Conservation (phyloP, 2,888 invertebrate genomes). For the Cephus pygmeus region DNA sequence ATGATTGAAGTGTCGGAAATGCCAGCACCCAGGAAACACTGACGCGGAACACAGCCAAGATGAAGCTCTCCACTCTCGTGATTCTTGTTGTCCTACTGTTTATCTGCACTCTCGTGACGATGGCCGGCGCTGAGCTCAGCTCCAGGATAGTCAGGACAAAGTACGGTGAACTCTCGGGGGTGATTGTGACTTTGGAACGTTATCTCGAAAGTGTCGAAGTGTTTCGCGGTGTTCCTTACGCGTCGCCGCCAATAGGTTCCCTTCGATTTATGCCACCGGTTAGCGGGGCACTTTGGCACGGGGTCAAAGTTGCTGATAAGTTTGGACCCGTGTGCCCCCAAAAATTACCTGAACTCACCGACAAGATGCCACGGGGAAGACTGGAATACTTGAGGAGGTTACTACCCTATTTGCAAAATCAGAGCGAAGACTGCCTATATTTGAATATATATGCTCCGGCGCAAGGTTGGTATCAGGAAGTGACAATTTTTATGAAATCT, state of each 20-base stretch:
- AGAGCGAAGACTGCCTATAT: conserved; percentile 97
- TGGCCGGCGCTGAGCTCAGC: conserved; percentile 68
- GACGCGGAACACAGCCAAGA: background rate
- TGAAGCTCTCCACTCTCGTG: conserved; percentile 3
- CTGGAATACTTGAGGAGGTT: conserved; percentile 89
- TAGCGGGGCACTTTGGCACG: conserved; percentile 91
- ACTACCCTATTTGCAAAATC: conserved; percentile 87
- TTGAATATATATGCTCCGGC: conserved; percentile 97
- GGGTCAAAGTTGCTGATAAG: conserved; percentile 86
- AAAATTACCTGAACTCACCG: conserved; percentile 85
- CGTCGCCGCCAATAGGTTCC: conserved; percentile 89
- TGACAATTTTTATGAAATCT: no score
- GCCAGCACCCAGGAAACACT: background rate
- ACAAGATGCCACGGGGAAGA: conserved; percentile 90
- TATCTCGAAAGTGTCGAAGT: conserved; percentile 91
- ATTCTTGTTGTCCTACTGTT: conserved; percentile 13
- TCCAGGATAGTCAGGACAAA: conserved; percentile 89
- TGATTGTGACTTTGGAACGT: conserved; percentile 85
- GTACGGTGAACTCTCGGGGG: conserved; percentile 87
- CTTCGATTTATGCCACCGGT: conserved; percentile 97
- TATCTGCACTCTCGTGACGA: conserved; percentile 33
- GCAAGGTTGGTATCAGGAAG: conserved; percentile 78
- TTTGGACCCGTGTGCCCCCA: conserved; percentile 95
- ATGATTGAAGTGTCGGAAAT: background rate
- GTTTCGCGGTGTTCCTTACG: conserved; percentile 94